Conservation (phyloP, 2,797 vertebrate species). For the Pelobates cultripes region DNA sequence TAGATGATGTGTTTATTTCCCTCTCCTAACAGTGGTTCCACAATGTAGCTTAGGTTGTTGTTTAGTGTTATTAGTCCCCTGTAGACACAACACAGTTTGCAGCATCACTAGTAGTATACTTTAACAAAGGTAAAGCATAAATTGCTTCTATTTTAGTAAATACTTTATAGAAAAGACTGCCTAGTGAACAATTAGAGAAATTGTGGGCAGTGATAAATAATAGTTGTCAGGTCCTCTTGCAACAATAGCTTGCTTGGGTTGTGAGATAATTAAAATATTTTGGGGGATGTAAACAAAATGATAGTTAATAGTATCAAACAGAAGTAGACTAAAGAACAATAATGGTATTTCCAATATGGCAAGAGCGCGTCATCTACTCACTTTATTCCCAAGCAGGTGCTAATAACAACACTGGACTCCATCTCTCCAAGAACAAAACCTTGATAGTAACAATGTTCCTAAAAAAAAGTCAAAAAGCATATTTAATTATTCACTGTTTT, state of each 20-base stretch:
- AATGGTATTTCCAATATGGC: too few relatives aligned
- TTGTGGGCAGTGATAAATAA: too few relatives aligned
- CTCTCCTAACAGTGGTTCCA: constrained; percentile 80
- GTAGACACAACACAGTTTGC: constrained; percentile 60
- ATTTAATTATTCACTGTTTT: too few relatives aligned
- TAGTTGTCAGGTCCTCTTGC: too few relatives aligned
- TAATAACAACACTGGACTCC: constrained; percentile 83
- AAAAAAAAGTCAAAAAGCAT: constrained; percentile 57
- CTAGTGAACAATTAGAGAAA: too few relatives aligned
- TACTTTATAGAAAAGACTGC: too few relatives aligned
- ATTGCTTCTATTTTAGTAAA: not conserved
- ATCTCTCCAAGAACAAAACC: constrained; percentile 77
- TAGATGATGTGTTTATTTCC: constrained; percentile 80
- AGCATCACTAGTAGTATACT: not conserved
- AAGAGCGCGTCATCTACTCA: constrained; percentile 64
- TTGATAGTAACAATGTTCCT: constrained; percentile 95
- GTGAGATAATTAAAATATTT: too few relatives aligned
- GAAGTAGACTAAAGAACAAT: too few relatives aligned
- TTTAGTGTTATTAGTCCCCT: constrained; percentile 89
- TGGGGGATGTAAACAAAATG: too few relatives aligned
- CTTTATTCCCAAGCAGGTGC: constrained; percentile 89
- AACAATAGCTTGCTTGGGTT: too few relatives aligned
- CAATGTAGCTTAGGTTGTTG: constrained; percentile 85
- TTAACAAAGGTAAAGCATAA: not conserved
- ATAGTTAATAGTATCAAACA: too few relatives aligned